phyloP scores from a whole-genome alignment of 1,140 invertebrate genomes.

The Bombus ignitus region DNA sequence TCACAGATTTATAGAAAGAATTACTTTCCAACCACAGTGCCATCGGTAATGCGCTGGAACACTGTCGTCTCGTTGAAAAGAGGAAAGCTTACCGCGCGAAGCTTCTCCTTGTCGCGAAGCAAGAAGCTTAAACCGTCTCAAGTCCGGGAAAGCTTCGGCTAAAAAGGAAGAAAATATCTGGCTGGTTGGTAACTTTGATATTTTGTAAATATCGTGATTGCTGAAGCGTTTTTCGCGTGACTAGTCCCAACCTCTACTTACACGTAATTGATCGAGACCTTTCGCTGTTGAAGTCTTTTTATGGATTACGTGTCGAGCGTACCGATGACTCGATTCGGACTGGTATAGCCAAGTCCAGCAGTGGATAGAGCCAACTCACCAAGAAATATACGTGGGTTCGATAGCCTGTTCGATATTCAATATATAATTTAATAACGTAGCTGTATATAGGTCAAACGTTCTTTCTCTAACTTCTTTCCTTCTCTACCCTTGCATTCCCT shows the following conservation, averaged over 20 bases:
- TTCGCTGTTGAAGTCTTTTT: not conserved
- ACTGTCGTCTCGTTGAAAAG: no score
- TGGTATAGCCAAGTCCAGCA: no score
- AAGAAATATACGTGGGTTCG: constrained; percentile 7
- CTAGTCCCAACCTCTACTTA: no score
- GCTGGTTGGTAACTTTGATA: not conserved
- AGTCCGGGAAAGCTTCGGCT: not conserved
- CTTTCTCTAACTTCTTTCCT: not conserved
- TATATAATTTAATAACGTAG: constrained; percentile 33
- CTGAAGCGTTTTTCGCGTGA: not conserved
- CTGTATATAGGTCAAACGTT: not conserved
- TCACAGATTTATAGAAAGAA: no score
- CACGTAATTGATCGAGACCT: constrained; percentile 13
- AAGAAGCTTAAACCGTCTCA: no score
- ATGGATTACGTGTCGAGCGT: constrained; percentile 23
- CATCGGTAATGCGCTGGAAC: no score
- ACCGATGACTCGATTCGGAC: not conserved
- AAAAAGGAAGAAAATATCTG: not conserved
- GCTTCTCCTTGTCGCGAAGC: no score
- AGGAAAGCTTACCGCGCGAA: no score
- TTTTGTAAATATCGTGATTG: not conserved
- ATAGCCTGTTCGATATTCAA: constrained; percentile 18
- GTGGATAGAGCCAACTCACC: not conserved
- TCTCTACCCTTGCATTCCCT: not conserved
- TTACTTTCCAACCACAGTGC: not conserved